These are phyloP conservation scores for Agelas oroides DNA, from an alignment of 37 sponge, comb jelly and placozoan species.

Conservation along the genomic window DNA sequence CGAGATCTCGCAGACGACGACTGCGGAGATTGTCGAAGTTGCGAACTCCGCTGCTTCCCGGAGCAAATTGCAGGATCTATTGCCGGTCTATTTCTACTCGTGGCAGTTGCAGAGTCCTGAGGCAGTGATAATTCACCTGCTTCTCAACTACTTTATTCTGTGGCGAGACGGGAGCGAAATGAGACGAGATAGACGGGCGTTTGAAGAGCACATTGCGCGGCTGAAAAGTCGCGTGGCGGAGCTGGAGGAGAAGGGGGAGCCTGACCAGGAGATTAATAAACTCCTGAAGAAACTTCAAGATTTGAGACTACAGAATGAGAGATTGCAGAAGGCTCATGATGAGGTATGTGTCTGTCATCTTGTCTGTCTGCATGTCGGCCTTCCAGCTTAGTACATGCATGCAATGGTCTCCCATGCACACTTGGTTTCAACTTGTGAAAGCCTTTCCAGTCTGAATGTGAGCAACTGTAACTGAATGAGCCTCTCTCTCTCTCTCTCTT, in stretches of 20 bases:
- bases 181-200: neutral
- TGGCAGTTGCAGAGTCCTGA: neutral
- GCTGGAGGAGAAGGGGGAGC: neutral
- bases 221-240: slow-evolving; percentile 20
- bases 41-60: slow-evolving; percentile 9
- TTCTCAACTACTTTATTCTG: slow-evolving; percentile 36
- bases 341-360: slow-evolving; percentile 23
- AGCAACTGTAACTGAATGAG: too few relatives aligned
- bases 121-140: slow-evolving; percentile 16
- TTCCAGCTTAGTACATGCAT: too few relatives aligned
- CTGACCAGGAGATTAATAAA: neutral
- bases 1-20: neutral
- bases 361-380: too few relatives aligned
- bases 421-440: too few relatives aligned
- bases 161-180: slow-evolving; percentile 5
- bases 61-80: slow-evolving; percentile 7
- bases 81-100: slow-evolving; percentile 37
- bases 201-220: slow-evolving; percentile 30
- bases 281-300: neutral
- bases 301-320: slow-evolving; percentile 3
- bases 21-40: slow-evolving; percentile 4
- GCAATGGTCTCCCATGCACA: too few relatives aligned
- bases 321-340: neutral
- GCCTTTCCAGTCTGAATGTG: too few relatives aligned
- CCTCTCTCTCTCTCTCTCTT: neutral